Base-by-base conservation (phyloP, 2,113 vertebrate genomes). In the Atherinomorus stipes region DNA sequence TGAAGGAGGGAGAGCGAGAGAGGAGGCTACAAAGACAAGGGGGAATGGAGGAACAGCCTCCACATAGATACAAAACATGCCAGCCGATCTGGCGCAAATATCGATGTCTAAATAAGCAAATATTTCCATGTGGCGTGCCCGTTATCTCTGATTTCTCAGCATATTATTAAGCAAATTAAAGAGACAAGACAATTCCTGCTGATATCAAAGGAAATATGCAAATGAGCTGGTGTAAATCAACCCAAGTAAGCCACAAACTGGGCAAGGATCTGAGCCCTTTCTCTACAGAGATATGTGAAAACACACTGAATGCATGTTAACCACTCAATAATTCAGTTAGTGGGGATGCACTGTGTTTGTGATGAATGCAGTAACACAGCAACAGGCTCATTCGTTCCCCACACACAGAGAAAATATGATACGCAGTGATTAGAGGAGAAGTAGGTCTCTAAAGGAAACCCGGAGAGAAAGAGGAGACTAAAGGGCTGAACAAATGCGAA, bases 301-400 rank as follows among this genome's bases (percentile, higher is more conserved):
- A 40, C 22, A 61, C 60, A 88, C 69, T 65, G 62, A 72, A 76
- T 19, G 50, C 44, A 71, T 64, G 78, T 79, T 61, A 71, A 79
- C 53, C 1, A 47, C 71, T 85, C 69, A 81, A 87, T 89, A 85
- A 87, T 83, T 83, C 78, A 86, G 61, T 78, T 67, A 71, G 60
- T 56, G 2, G 44, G 67, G 75, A 78, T 64, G 49, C 70, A 25
- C 42, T 42, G 64, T 72, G 72, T 71, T 76, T 71, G 59, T 47
- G 60, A 81, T 28, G 31, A 71, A 67, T 26, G 66, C 78, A 42
- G 81, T 69, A 76, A 74, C 68, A 75, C 77, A 65, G 81, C 84
- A 88, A 85, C 87, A 84, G 84, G 78, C 78, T 76, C 74, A 69
- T 78, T 78, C 40, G 5, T 23, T 37, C 18, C 18, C 7, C 42